phyloP scores from a whole-genome alignment of 2,797 vertebrate species.

The Sebastes cheni region DNA sequence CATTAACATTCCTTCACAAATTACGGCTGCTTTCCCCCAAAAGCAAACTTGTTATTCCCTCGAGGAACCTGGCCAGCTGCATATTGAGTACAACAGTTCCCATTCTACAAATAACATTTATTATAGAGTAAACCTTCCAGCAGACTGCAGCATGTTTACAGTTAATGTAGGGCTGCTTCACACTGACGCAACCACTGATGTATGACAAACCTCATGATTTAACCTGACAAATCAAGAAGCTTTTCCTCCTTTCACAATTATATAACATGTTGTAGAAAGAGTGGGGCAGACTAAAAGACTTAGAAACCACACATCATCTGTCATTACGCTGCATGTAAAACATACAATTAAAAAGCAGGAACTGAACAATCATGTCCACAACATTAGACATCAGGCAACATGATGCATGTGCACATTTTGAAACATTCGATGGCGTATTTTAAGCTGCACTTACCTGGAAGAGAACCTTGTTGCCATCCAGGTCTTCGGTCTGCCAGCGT shows the following conservation, averaged over 20 bases:
- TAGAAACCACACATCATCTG: neutral
- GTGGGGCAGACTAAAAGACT: neutral
- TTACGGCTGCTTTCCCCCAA: neutral
- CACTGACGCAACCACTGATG: neutral
- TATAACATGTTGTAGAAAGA: neutral
- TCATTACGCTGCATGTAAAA: neutral
- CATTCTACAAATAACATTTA: conserved; percentile 33
- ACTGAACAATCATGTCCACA: neutral
- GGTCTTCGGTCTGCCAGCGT: conserved; percentile 96
- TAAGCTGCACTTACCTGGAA: conserved; percentile 85
- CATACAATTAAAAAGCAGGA: neutral
- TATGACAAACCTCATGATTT: conserved; percentile 10
- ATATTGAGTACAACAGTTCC: neutral
- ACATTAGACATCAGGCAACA: neutral
- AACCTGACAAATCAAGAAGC: conserved; percentile 15
- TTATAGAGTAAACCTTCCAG: conserved; percentile 30
- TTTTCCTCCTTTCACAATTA: neutral
- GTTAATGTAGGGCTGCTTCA: conserved; percentile 12
- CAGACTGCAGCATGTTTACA: conserved; percentile 17
- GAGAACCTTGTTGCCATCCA: conserved; percentile 93
- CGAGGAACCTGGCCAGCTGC: neutral
- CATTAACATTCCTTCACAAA: neutral
- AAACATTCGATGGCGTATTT: neutral
- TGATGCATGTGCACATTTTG: neutral
- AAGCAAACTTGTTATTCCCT: neutral